These are phyloP conservation scores for Cremastobaeus sp. DNA, from an alignment of 2,888 invertebrate genomes.

Conservation along the genomic window DNA sequence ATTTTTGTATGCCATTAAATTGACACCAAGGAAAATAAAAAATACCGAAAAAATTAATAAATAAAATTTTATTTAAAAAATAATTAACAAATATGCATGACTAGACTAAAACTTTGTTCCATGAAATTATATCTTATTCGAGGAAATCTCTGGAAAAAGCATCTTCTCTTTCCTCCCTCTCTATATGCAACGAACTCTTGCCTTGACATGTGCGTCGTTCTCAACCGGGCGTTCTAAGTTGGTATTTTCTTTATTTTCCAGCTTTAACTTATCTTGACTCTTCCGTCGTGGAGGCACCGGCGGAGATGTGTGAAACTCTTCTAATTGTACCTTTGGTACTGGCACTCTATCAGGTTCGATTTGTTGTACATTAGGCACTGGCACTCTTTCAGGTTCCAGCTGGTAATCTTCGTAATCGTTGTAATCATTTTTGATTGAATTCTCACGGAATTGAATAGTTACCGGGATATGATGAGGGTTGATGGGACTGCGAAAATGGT, in stretches of 20 bases:
- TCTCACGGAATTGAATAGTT: constrained; percentile 67
- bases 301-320: constrained; percentile 72
- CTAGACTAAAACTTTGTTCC: neutral
- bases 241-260: constrained; percentile 78
- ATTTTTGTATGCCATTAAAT: too few species aligned
- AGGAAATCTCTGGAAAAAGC: neutral
- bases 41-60: too few species aligned
- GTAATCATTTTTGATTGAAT: constrained; percentile 51
- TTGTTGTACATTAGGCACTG: constrained; percentile 16
- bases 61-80: too few species aligned
- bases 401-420: too few species aligned
- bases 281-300: constrained; percentile 81
- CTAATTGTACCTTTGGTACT: constrained; percentile 17
- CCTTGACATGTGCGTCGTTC: constrained; percentile 70
- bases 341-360: constrained; percentile 43
- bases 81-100: too few species aligned
- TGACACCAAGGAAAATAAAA: too few species aligned
- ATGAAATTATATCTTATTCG: too few species aligned
- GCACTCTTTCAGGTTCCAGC: constrained; percentile 42
- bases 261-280: constrained; percentile 79
- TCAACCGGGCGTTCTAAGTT: constrained; percentile 63
- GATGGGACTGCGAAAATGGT: constrained; percentile 35
- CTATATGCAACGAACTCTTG: constrained; percentile 55
- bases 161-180: constrained; percentile 3
- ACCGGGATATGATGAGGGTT: constrained; percentile 31